Conservation (phyloP, 2,113 vertebrate genomes). For the Proterorhinus semilunaris region DNA sequence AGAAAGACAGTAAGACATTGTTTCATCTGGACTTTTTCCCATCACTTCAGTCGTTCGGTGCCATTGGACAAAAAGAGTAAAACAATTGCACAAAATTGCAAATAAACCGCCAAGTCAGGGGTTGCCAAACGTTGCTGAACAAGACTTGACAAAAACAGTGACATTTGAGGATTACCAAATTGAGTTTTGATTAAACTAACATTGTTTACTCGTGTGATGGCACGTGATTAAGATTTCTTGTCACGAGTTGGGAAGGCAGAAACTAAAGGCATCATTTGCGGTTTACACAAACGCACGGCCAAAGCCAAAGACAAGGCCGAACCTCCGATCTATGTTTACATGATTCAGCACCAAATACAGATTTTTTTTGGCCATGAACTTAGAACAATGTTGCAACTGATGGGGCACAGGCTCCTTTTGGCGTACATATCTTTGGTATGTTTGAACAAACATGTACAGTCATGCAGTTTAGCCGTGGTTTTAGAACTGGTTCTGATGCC, state of each 20-base stretch:
- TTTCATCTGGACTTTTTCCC: conserved; percentile 8
- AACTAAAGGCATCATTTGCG: conserved; percentile 22
- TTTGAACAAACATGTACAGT: too few species aligned
- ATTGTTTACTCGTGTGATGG: conserved; percentile 42
- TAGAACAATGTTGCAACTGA: conserved; percentile 41
- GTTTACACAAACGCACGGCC: conserved; percentile 62
- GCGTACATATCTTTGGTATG: too few species aligned
- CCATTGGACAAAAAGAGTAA: background rate
- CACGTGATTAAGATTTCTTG: conserved; percentile 48
- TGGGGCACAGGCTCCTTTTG: too few species aligned
- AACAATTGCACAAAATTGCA: conserved; percentile 1
- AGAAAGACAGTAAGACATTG: conserved; percentile 9
- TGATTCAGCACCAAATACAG: conserved; percentile 53
- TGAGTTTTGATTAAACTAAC: conserved; percentile 39
- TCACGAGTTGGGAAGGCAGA: conserved; percentile 39
- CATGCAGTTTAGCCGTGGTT: background rate
- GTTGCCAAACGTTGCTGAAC: conserved; percentile 19
- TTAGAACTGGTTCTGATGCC: background rate
- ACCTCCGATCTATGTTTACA: conserved; percentile 62
- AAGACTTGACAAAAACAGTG: background rate
- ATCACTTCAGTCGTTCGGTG: conserved; percentile 5
- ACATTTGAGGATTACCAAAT: conserved; percentile 39
- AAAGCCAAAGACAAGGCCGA: conserved; percentile 47
- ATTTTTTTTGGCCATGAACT: conserved; percentile 34
- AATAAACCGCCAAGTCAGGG: conserved; percentile 10